Conservation (phyloP, 2,888 invertebrate genomes). For the Hedya salicella region DNA sequence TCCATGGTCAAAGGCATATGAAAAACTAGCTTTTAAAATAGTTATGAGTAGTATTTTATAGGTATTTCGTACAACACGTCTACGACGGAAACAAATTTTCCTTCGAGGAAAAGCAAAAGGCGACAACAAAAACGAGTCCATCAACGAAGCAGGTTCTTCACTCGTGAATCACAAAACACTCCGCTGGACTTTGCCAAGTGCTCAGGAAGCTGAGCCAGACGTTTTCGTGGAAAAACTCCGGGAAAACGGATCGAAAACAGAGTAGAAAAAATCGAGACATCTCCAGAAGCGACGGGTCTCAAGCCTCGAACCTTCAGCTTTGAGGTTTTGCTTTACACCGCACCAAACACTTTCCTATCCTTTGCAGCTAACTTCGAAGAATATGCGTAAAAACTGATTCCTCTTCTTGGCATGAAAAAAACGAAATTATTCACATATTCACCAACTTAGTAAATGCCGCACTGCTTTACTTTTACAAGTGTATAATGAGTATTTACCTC, state of each 20-base stretch:
- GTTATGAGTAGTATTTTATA: too few species aligned
- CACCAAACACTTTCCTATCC: slow-evolving; percentile 37
- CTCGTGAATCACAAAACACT: slow-evolving; percentile 39
- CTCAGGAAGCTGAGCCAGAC: slow-evolving; percentile 77
- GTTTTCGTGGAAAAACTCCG: slow-evolving; percentile 71
- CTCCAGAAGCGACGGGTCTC: slow-evolving; percentile 77
- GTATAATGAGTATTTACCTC: too few species aligned
- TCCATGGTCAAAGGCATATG: too few species aligned
- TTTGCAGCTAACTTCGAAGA: not conserved
- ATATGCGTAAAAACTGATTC: too few species aligned
- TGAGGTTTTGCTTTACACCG: slow-evolving; percentile 63
- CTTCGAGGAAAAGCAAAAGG: not conserved
- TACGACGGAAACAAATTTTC: not conserved
- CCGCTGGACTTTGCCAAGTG: slow-evolving; percentile 50
- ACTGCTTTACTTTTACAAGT: too few species aligned
- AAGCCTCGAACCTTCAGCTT: slow-evolving; percentile 74
- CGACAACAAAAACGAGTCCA: slow-evolving; percentile 18
- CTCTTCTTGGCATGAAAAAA: too few species aligned
- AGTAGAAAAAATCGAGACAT: slow-evolving; percentile 83
- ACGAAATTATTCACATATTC: too few species aligned
- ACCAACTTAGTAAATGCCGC: too few species aligned
- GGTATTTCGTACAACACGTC: too few species aligned
- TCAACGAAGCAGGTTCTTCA: slow-evolving; percentile 22
- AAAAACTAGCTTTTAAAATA: too few species aligned
- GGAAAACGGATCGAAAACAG: slow-evolving; percentile 81